Evolutionary conservation across 2,113 vertebrate genomes (phyloP).

Genomic region (Sapayoa aenigma): DNA sequence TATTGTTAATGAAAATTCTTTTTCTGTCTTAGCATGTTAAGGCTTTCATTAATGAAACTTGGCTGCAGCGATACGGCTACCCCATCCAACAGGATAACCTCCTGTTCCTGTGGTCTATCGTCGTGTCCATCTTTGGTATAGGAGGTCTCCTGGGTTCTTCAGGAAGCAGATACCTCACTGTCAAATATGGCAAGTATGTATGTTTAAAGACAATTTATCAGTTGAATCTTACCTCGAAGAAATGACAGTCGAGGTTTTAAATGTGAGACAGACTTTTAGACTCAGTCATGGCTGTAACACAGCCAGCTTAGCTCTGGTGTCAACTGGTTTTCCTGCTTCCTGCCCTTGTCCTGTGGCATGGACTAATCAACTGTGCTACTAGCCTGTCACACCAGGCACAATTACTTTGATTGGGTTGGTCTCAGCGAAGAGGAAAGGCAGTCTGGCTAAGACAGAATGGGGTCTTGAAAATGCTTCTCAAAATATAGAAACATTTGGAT

Average conservation of each 20-base stretch:
- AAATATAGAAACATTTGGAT: not conserved
- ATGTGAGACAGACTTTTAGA: not conserved
- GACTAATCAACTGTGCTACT: not conserved
- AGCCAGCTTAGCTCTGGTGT: not conserved
- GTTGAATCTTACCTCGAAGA: not conserved
- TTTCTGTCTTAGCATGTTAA: constrained; percentile 78
- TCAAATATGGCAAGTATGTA: constrained; percentile 77
- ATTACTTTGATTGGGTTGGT: not conserved
- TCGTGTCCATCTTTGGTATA: constrained; percentile 72
- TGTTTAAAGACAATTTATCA: not conserved
- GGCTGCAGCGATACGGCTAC: constrained; percentile 68
- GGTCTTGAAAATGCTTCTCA: not conserved
- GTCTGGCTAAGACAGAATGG: not conserved
- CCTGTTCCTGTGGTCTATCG: constrained; percentile 78
- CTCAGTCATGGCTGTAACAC: not conserved
- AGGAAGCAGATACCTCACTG: constrained; percentile 71
- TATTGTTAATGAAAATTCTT: not conserved
- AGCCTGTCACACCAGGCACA: not conserved
- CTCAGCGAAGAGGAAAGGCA: not conserved
- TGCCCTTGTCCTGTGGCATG: not conserved
- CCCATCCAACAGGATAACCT: constrained; percentile 67
- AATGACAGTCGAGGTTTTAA: not conserved
- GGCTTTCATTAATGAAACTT: constrained; percentile 84
- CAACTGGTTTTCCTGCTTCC: not conserved
- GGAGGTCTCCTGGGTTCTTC: constrained; percentile 74